These are phyloP conservation scores for Scaptodrosophila lebanonensis DNA, from an alignment of 1,140 invertebrate species.

Conservation along the genomic window DNA sequence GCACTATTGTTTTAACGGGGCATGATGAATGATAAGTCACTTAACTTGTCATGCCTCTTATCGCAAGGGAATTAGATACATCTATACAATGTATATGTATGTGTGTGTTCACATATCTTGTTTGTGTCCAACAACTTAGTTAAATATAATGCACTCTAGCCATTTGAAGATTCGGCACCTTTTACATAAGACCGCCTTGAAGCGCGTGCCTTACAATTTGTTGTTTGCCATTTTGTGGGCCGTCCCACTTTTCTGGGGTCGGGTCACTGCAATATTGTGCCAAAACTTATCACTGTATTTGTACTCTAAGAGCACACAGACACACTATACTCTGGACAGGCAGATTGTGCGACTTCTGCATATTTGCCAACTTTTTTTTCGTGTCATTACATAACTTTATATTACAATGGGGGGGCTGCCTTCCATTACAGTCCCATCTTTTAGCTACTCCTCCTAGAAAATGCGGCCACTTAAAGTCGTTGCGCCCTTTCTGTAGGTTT, in stretches of 20 bases:
- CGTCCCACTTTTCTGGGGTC: slow-evolving; percentile 10
- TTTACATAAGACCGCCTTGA: slow-evolving; percentile 55
- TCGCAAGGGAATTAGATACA: too few relatives aligned
- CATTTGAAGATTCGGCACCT: slow-evolving; percentile 63
- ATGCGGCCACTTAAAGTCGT: slow-evolving; percentile 30
- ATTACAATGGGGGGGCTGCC: slow-evolving; percentile 27
- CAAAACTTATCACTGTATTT: slow-evolving; percentile 40
- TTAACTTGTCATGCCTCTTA: too few relatives aligned
- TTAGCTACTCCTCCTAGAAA: slow-evolving; percentile 26
- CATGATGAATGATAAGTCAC: too few relatives aligned
- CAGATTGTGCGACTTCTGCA: slow-evolving; percentile 1
- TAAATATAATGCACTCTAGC: slow-evolving; percentile 15
- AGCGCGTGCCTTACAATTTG: too few relatives aligned
- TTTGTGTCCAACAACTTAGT: too few relatives aligned
- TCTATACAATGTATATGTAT: too few relatives aligned
- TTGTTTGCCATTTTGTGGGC: background rate
- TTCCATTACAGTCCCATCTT: slow-evolving; percentile 25
- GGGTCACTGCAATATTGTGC: slow-evolving; percentile 46
- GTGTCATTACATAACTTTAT: slow-evolving; percentile 60
- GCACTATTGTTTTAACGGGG: too few relatives aligned
- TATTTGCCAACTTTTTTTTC: slow-evolving; percentile 44
- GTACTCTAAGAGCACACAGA: slow-evolving; percentile 6
- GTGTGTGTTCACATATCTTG: background rate
- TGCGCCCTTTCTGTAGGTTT: slow-evolving; percentile 27
- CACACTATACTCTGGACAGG: background rate